These are phyloP conservation scores for Nesogale talazaci DNA, from an alignment of 2,113 vertebrate species.

Conservation along the genomic window DNA sequence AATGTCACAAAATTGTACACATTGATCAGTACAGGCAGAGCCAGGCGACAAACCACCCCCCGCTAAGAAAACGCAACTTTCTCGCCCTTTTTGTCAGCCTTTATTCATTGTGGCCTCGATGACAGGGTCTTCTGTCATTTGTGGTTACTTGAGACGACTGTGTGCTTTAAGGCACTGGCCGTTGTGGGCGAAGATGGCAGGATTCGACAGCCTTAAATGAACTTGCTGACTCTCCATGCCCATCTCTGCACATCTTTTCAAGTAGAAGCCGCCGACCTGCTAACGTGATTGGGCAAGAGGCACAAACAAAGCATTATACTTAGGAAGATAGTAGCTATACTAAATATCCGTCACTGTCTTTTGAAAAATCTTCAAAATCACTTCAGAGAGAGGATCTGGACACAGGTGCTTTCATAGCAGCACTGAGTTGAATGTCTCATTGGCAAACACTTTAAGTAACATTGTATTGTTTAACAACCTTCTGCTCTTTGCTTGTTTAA, in stretches of 20 bases:
- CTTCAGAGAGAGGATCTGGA: conserved; percentile 7
- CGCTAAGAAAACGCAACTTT: background rate
- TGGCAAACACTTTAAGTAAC: conserved; percentile 32
- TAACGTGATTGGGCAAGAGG: conserved; percentile 34
- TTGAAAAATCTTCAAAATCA: conserved; percentile 59
- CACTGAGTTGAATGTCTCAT: conserved; percentile 41
- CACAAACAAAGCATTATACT: conserved; percentile 56
- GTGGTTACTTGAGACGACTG: background rate
- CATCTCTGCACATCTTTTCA: conserved; percentile 23
- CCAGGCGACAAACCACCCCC: background rate
- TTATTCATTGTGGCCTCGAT: background rate
- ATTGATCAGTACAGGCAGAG: conserved; percentile 2
- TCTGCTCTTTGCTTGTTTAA: conserved; percentile 43
- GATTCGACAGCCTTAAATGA: conserved; percentile 47
- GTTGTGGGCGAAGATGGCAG: conserved; percentile 17
- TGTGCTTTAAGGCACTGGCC: conserved; percentile 31
- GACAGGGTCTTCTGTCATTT: background rate
- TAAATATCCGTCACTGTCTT: conserved; percentile 31
- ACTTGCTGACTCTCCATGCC: background rate
- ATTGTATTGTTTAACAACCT: background rate
- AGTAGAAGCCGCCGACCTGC: conserved; percentile 19
- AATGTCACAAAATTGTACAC: no score
- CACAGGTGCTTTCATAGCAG: background rate
- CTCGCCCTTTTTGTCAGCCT: background rate
- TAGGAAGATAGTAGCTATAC: conserved; percentile 16